A percentile compares a stretch with the other conserved stretches of the same genome.
These are phyloP conservation scores for Camelus bactrianus DNA, from an alignment of 2,113 vertebrate species.

Conservation along the genomic window DNA sequence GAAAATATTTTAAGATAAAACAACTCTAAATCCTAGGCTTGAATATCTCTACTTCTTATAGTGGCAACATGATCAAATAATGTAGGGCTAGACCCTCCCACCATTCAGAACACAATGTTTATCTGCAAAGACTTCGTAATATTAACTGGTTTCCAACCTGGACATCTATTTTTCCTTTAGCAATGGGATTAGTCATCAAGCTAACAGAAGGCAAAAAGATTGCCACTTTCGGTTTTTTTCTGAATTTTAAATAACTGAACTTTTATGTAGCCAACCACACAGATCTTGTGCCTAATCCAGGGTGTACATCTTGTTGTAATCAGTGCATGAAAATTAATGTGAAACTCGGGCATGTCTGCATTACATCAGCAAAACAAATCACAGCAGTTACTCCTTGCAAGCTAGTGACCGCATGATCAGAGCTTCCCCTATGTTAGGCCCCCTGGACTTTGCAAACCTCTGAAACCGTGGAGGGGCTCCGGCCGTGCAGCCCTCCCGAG, in stretches of 20 bases:
- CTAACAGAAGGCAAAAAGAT: slow-evolving; percentile 59
- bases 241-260: slow-evolving; percentile 50
- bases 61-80: slow-evolving; percentile 52
- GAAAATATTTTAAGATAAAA: slow-evolving; percentile 64
- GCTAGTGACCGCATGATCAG: not conserved
- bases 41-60: slow-evolving; percentile 68
- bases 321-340: slow-evolving; percentile 88
- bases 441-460: not conserved
- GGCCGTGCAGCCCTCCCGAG: not conserved
- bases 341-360: slow-evolving; percentile 89
- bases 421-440: not conserved
- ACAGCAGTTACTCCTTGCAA: slow-evolving; percentile 82
- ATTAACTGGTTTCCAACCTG: not conserved
- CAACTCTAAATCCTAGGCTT: slow-evolving; percentile 67
- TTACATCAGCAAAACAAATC: slow-evolving; percentile 91
- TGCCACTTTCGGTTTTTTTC: slow-evolving; percentile 51
- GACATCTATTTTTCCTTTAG: not conserved
- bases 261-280: slow-evolving; percentile 81
- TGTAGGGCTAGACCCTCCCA: not conserved
- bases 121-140: slow-evolving; percentile 41
- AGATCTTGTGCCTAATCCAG: slow-evolving; percentile 92
- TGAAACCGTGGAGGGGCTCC: accelerated
- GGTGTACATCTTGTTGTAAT: slow-evolving; percentile 85
- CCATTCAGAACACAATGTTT: not conserved
- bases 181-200: not conserved